phyloP scores from a whole-genome alignment of 2,888 invertebrate species.

The Volucella inanis region DNA sequence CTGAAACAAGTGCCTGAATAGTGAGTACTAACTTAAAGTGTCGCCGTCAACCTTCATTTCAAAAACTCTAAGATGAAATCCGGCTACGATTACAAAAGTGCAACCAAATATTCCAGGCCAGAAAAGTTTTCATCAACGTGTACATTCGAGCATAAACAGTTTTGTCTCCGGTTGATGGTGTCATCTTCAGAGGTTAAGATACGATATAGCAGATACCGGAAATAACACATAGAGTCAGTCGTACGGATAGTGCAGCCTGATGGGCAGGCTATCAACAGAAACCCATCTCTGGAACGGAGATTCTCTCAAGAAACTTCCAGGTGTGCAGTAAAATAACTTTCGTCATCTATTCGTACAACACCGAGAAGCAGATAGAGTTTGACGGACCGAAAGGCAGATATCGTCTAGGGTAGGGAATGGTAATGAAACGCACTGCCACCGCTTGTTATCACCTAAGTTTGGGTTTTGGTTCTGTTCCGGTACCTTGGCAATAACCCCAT shows the following conservation, averaged over 20 bases:
- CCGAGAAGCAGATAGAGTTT: slow-evolving; percentile 20
- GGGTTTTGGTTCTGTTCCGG: slow-evolving; percentile 15
- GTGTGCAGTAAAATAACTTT: slow-evolving; percentile 48
- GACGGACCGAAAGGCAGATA: slow-evolving; percentile 47
- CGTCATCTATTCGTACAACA: slow-evolving; percentile 31
- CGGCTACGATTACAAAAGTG: slow-evolving; percentile 62
- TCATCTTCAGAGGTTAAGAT: slow-evolving; percentile 26
- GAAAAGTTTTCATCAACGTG: slow-evolving; percentile 59
- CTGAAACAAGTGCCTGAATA: background rate
- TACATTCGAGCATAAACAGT: slow-evolving; percentile 52
- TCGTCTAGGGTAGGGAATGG: slow-evolving; percentile 4
- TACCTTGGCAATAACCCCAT: slow-evolving; percentile 36
- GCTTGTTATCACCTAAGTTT: slow-evolving; percentile 46
- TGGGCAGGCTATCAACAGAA: background rate
- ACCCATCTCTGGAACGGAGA: slow-evolving; percentile 19
- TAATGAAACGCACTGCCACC: background rate
- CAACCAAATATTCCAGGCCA: slow-evolving; percentile 56
- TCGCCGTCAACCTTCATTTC: background rate
- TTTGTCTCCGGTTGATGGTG: slow-evolving; percentile 26
- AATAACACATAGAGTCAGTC: background rate
- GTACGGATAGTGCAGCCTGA: background rate
- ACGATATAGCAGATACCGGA: slow-evolving; percentile 23
- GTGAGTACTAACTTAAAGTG: background rate
- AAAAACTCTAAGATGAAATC: slow-evolving; percentile 39
- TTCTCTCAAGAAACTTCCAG: slow-evolving; percentile 48